Evolutionary conservation across 1,140 invertebrate species (phyloP), one percentile per base, ranked within the genome.

Genomic region (Eurosta solidaginis): DNA sequence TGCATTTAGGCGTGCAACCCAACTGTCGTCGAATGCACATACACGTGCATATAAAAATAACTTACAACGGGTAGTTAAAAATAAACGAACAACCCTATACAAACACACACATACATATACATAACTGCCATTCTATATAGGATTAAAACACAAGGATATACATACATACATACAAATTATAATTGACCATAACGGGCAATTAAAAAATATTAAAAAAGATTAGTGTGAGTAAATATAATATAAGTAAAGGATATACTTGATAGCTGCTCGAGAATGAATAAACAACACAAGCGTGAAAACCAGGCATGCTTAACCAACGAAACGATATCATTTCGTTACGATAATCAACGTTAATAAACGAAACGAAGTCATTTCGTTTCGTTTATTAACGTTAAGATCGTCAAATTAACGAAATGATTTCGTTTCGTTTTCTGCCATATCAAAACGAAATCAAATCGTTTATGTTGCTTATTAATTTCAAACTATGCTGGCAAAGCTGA

Each of bases 171-270:
- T 17, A 59, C 25, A 17, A 68, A 7, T 68, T 40, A 68, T 68
- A 68, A 68, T 68, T 68, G 59, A 20, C 59, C 59, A 68, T 68
- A 68, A 68, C 36, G n/a, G 27, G 59, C 33, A 68, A 68, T 68
- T 68, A 68, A 68, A 68, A 68, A 68, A 68, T 68, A 68, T 68
- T 68, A 68, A 40, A 68, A n/a, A 22, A 36, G 59, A 68, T 68
- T 68, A 68, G 59, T 68, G 59, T 68, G 33, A 27, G 59, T 68
- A n/a, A n/a, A n/a, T n/a, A n/a, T n/a, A 68, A 68, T 68, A 42
- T 20, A 68, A 20, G 22, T 29, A 17, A 68, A 68, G 59, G 59
- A 68, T 40, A 68, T 12, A 6, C n/a, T 0, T 17, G 6, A 22
- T 22, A 49, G n/a, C 9, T 2, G 7, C 20, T 17, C 33, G 14